These are phyloP conservation scores for Panzeria rudis DNA, from an alignment of 2,888 invertebrate species.

Conservation along the genomic window DNA sequence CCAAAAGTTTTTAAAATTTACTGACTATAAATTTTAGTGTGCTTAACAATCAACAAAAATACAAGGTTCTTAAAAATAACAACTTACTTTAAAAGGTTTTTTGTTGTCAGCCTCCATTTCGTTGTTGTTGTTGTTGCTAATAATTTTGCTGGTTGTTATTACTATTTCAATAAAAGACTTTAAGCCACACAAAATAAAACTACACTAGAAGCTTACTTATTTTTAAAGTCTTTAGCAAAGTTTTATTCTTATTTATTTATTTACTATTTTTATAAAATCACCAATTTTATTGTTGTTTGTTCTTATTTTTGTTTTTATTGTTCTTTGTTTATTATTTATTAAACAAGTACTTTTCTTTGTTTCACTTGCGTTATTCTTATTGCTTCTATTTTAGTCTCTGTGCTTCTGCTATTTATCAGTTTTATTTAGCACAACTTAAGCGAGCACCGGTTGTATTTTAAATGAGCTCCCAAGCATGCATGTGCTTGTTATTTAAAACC, in stretches of 20 bases:
- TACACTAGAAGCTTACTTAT: too few species aligned
- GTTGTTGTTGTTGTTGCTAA: constrained; percentile 50
- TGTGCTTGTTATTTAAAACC: constrained; percentile 70
- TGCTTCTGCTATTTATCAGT: constrained; percentile 31
- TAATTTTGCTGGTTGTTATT: constrained; percentile 16
- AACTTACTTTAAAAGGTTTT: constrained; percentile 77
- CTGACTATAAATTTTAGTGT: not conserved
- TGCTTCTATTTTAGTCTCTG: not conserved
- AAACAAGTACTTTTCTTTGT: constrained; percentile 34
- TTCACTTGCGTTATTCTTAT: constrained; percentile 13
- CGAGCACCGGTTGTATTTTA: constrained; percentile 74
- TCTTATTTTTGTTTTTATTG: constrained; percentile 21
- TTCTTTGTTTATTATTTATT: constrained; percentile 44
- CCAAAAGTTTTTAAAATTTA: not conserved
- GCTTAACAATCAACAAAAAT: not conserved
- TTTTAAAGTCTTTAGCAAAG: not conserved
- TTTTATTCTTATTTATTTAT: not conserved
- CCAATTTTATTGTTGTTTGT: constrained; percentile 14
- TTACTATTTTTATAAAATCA: not conserved
- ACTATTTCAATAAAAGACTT: not conserved
- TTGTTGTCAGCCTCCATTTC: constrained; percentile 76
- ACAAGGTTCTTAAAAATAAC: constrained; percentile 6
- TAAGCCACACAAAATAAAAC: not conserved
- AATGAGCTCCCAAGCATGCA: constrained; percentile 73
- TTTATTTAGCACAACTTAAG: constrained; percentile 69